Conservation (phyloP, 2,888 invertebrate genomes). For the Oscheius sp. region DNA sequence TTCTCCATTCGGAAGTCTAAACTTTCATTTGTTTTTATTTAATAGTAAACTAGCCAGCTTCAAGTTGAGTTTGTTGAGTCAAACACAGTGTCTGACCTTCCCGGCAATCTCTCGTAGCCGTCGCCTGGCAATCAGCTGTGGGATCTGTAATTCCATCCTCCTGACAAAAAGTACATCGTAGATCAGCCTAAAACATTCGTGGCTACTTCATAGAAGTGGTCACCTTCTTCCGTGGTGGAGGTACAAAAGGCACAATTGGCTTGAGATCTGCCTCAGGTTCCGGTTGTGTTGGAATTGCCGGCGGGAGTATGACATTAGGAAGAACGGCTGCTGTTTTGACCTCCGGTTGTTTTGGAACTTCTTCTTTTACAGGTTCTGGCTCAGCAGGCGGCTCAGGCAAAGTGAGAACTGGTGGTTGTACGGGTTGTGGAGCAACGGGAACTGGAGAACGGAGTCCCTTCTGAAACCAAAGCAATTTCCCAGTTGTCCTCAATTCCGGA, state of each 20-base stretch:
- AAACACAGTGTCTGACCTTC: conserved; percentile 51
- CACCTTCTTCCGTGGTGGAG: conserved; percentile 20
- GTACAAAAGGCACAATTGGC: conserved; percentile 25
- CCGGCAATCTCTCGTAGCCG: conserved; percentile 42
- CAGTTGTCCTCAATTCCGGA: conserved; percentile 17
- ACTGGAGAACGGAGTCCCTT: conserved; percentile 33
- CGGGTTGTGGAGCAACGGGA: conserved; percentile 28
- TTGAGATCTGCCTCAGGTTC: conserved; percentile 1
- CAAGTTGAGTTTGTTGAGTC: conserved; percentile 65
- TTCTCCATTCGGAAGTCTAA: conserved; percentile 66
- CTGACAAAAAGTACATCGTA: conserved; percentile 44
- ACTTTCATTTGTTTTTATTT: neutral
- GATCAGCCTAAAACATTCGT: conserved; percentile 18
- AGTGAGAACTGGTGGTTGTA: neutral
- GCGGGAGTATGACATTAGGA: conserved; percentile 12
- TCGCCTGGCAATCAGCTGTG: conserved; percentile 56
- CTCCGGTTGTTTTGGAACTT: conserved; percentile 4
- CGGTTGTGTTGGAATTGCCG: conserved; percentile 9
- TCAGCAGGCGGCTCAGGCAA: neutral
- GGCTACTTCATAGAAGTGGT: neutral
- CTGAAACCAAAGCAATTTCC: conserved; percentile 8
- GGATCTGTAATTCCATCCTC: conserved; percentile 56
- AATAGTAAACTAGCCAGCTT: conserved; percentile 2
- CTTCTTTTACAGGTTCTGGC: neutral
- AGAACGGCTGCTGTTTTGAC: neutral